Base-by-base conservation (phyloP, 2,888 invertebrate genomes). In the Drosophila colorata region DNA sequence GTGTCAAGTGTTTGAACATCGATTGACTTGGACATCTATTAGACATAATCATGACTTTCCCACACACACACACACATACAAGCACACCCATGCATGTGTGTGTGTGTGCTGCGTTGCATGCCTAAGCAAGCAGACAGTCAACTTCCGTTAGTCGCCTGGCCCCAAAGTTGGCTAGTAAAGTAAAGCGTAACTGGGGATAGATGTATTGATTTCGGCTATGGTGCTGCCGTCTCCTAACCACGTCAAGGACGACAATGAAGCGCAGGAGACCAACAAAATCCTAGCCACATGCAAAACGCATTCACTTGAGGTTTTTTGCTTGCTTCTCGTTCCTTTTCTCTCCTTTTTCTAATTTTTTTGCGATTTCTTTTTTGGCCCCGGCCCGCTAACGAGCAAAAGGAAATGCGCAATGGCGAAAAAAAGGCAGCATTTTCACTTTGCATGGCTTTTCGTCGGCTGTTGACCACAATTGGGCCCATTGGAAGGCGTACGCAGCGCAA, bases 1-100 rank as follows among this genome's bases (percentile, higher is more conserved):
- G 76, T 89, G 90, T 90, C 89, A 90, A 81, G 81, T 78, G 78
- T 65, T 86, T 77, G 76, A 78, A 90, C 90, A 89, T 77, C 88
- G 88, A 89, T 89, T 90, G 90, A 90, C 88, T 89, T 81, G 86
- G 89, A 90, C 90, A 89, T 90, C 86, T 90, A 90, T 90, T 89
- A 83, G 90, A 89, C 88, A 87, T 90, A 89, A 90, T 89, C 89
- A 90, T 89, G 87, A 79, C 78, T 73, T 70, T 51, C 31, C 25
- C 37, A 25, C 51, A 57, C 47, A 58, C 28, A 43, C 35, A 46
- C 47, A 44, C 31, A 38, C 37, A 47, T 25, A 46, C 51, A 51
- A 55, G 48, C 60, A 52, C 40, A 63, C 43, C 38, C 28, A 49
- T 20, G 2, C n/a, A 20, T 11, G 23, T 41, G 13, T 63, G 18